Conservation (phyloP, 2,113 vertebrate species). For the Paralichthys olivaceus region DNA sequence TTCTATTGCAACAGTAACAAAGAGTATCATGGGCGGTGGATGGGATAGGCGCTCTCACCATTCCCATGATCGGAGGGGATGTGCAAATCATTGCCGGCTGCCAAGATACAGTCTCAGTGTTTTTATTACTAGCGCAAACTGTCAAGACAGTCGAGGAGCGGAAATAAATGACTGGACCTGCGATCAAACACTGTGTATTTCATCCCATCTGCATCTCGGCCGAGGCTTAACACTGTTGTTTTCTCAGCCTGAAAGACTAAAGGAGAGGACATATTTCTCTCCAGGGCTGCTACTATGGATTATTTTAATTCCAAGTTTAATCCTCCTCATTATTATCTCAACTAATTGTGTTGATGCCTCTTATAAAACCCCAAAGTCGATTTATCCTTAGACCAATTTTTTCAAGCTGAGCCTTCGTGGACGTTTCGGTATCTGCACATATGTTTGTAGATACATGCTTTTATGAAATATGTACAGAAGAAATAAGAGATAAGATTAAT, state of each 20-base stretch:
- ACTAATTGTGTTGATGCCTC: background rate
- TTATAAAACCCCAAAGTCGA: background rate
- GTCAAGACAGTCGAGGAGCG: constrained; percentile 37
- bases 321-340: background rate
- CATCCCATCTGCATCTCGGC: constrained; percentile 46
- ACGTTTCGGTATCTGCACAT: too few species aligned
- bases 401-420: too few species aligned
- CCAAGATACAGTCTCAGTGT: constrained; percentile 57
- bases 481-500: too few species aligned
- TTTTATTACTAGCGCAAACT: constrained; percentile 64
- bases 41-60: constrained; percentile 18
- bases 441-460: too few species aligned
- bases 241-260: background rate
- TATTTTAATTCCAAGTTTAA: background rate
- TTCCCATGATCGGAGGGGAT: constrained; percentile 35
- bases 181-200: constrained; percentile 60
- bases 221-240: background rate
- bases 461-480: too few species aligned
- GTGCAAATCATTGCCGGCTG: constrained; percentile 60
- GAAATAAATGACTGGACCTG: constrained; percentile 54
- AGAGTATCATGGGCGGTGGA: constrained; percentile 23
- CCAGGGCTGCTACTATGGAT: background rate
- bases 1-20: constrained; percentile 45
- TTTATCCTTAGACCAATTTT: background rate
- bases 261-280: background rate